Conservation (phyloP, 2,113 vertebrate species). For the Pogonocichla stellata region DNA sequence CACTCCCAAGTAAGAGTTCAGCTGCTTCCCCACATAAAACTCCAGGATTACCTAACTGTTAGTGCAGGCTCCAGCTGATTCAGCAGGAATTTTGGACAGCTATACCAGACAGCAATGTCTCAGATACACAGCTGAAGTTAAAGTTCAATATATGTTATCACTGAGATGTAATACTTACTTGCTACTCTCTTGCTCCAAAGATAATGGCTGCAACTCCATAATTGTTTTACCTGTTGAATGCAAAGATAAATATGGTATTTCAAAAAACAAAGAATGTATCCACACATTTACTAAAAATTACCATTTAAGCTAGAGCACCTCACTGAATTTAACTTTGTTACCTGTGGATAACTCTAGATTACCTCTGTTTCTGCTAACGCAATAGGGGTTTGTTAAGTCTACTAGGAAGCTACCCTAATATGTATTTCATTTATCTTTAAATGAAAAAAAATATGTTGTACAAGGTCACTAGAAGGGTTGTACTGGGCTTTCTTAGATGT, state of each 20-base stretch:
- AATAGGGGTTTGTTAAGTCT: neutral
- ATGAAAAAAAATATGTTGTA: neutral
- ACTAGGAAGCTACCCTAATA: neutral
- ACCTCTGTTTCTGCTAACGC: neutral
- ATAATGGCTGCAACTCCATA: conserved; percentile 60
- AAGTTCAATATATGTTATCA: neutral
- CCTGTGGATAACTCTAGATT: neutral
- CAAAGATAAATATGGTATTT: neutral
- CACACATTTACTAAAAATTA: neutral
- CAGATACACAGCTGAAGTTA: neutral
- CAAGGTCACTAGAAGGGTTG: neutral
- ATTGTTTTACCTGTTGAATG: conserved; percentile 38
- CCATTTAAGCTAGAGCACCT: neutral
- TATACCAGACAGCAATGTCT: neutral
- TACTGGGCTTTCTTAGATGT: neutral
- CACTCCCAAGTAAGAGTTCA: neutral
- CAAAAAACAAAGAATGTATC: neutral
- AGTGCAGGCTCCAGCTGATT: neutral
- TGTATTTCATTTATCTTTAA: neutral
- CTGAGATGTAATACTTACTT: conserved; percentile 52
- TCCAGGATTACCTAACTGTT: neutral
- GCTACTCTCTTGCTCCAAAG: neutral
- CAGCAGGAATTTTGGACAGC: neutral
- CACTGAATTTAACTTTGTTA: neutral
- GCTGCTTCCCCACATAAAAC: neutral